Percentiles rank a stretch among this genome's conserved stretches.
Evolutionary conservation across 1,140 invertebrate genomes (phyloP).

Genomic region (Brachionus paranguensis): DNA sequence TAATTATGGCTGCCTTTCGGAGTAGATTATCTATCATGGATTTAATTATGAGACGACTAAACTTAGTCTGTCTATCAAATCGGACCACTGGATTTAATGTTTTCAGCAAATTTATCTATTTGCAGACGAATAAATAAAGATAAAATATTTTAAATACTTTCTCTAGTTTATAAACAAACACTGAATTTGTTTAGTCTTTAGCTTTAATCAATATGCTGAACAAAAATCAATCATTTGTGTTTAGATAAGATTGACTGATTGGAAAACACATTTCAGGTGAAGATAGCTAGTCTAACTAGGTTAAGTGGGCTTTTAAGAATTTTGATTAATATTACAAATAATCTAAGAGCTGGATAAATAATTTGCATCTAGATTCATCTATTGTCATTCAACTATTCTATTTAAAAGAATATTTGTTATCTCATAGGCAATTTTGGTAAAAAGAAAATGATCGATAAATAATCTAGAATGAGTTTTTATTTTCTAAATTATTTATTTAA

Average conservation of each 20-base stretch:
- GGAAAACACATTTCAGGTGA: not conserved
- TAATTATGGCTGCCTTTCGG: not conserved
- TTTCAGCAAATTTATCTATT: not conserved
- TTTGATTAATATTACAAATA: not conserved
- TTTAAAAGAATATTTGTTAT: not conserved
- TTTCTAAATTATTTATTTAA: too few relatives aligned
- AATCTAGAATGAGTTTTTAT: too few relatives aligned
- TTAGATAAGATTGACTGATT: not conserved
- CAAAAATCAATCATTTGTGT: not conserved
- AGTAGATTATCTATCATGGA: not conserved
- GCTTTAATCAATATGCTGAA: not conserved
- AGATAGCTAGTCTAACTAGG: not conserved
- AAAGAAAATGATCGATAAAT: too few relatives aligned
- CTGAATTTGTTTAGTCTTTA: not conserved
- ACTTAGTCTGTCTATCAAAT: not conserved
- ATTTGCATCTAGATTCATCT: not conserved
- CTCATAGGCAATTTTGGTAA: too few relatives aligned
- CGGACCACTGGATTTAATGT: not conserved
- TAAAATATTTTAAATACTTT: not conserved
- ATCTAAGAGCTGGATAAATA: not conserved
- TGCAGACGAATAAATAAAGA: not conserved
- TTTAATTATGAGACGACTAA: not conserved
- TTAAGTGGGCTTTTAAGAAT: not conserved
- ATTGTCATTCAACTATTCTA: not conserved
- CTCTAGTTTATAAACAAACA: not conserved